phyloP scores from a whole-genome alignment of 1,140 invertebrate species.

The Carposina sasakii region DNA sequence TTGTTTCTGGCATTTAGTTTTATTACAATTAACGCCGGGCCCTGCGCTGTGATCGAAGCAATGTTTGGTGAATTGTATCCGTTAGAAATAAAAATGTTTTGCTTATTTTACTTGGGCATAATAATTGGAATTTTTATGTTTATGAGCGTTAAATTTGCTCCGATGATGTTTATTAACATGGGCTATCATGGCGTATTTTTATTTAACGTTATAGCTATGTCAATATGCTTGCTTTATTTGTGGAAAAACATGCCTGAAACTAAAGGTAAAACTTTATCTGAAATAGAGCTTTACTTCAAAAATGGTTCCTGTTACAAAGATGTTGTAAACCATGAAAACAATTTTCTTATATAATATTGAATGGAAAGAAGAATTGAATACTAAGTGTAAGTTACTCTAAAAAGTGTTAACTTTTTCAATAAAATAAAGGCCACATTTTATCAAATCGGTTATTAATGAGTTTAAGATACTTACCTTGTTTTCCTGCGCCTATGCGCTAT shows the following conservation, averaged over 20 bases:
- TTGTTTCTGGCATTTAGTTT: conserved; percentile 19
- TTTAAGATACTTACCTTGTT: too few species aligned
- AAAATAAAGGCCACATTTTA: too few species aligned
- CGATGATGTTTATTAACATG: conserved; percentile 13
- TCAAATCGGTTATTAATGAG: too few species aligned
- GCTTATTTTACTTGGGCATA: too few species aligned
- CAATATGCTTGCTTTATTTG: conserved; percentile 11
- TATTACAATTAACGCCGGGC: conserved; percentile 16
- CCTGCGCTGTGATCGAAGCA: conserved; percentile 23
- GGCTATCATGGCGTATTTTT: conserved; percentile 26
- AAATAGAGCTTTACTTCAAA: conserved; percentile 30
- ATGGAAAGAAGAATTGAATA: too few species aligned
- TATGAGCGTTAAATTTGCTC: conserved; percentile 16
- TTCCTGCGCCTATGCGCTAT: too few species aligned
- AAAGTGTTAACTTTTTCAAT: too few species aligned
- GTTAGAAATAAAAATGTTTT: conserved; percentile 26
- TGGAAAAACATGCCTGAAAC: conserved; percentile 26
- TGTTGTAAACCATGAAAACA: too few species aligned
- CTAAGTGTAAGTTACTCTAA: too few species aligned
- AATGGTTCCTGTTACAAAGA: too few species aligned
- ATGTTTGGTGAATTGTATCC: conserved; percentile 25
- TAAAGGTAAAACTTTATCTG: conserved; percentile 27
- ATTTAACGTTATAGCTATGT: conserved; percentile 14
- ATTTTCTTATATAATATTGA: too few species aligned
- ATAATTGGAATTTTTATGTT: conserved; percentile 9